These are phyloP conservation scores for Oryzias dopingdopingensis DNA, from an alignment of 2,797 vertebrate species.

Conservation along the genomic window DNA sequence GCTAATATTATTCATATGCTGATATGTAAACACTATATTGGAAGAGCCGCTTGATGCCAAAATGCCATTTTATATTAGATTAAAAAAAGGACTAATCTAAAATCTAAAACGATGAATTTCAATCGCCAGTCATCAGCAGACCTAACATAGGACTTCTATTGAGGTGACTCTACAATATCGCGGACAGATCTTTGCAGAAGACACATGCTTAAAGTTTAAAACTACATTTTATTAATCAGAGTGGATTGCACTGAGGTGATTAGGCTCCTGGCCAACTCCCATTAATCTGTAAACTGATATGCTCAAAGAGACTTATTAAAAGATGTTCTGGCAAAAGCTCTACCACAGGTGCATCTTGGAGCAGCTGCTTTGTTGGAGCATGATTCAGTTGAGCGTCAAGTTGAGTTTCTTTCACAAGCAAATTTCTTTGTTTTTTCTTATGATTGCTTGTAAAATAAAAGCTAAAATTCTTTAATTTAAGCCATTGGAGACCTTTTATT, in stretches of 20 bases:
- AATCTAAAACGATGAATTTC: neutral
- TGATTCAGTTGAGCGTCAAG: neutral
- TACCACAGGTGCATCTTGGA: conserved; percentile 18
- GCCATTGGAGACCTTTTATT: too few species aligned
- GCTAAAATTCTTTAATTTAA: neutral
- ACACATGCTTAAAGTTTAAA: conserved; percentile 19
- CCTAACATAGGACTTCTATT: neutral
- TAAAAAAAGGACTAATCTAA: neutral
- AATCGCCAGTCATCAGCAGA: neutral
- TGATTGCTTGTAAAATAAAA: neutral
- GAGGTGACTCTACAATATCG: neutral
- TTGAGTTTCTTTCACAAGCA: neutral
- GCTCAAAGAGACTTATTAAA: conserved; percentile 41
- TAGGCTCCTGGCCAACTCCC: conserved; percentile 16
- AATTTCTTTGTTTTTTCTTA: conserved; percentile 1
- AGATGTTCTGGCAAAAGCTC: conserved; percentile 27
- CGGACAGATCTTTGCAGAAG: neutral
- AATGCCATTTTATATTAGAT: neutral
- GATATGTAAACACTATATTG: neutral
- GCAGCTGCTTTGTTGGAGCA: neutral
- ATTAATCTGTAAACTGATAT: conserved; percentile 25
- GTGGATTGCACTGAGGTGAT: conserved; percentile 14
- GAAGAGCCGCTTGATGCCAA: conserved; percentile 4
- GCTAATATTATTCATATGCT: conserved; percentile 1
- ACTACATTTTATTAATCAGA: conserved; percentile 27